Evolutionary conservation across 2,113 vertebrate genomes (phyloP).

Genomic region (Telmatochromis brichardi): DNA sequence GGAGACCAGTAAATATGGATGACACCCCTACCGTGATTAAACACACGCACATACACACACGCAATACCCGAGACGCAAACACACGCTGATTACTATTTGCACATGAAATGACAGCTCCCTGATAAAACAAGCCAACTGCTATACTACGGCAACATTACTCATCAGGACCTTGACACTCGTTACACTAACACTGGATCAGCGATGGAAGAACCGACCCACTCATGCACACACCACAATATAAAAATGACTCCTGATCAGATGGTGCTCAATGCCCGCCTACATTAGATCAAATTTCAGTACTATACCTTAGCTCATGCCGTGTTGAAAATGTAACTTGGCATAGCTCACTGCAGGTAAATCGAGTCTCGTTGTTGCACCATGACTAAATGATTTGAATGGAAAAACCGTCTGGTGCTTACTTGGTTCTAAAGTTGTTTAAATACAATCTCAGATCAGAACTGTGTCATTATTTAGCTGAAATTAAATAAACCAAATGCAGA

Average conservation of each 20-base stretch:
- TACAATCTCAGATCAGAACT: not conserved
- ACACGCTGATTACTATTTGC: not conserved
- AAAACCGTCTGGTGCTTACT: not conserved
- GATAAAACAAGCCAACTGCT: not conserved
- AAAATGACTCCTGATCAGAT: not conserved
- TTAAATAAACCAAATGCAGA: not conserved
- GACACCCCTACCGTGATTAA: not conserved
- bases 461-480: not conserved
- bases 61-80: not conserved
- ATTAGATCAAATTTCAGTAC: not conserved
- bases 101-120: not conserved
- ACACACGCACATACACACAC: not conserved
- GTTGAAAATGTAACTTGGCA: not conserved
- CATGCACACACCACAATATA: not conserved
- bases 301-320: not conserved
- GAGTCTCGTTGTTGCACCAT: not conserved
- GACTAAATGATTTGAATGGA: not conserved
- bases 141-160: not conserved
- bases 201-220: not conserved
- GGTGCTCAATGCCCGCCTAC: not conserved
- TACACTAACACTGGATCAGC: not conserved
- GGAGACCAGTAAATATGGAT: slow-evolving; percentile 59
- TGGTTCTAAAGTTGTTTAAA: not conserved
- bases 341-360: not conserved
- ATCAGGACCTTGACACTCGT: not conserved